phyloP scores from a whole-genome alignment of 2,888 invertebrate species.

The Elysia crispata region DNA sequence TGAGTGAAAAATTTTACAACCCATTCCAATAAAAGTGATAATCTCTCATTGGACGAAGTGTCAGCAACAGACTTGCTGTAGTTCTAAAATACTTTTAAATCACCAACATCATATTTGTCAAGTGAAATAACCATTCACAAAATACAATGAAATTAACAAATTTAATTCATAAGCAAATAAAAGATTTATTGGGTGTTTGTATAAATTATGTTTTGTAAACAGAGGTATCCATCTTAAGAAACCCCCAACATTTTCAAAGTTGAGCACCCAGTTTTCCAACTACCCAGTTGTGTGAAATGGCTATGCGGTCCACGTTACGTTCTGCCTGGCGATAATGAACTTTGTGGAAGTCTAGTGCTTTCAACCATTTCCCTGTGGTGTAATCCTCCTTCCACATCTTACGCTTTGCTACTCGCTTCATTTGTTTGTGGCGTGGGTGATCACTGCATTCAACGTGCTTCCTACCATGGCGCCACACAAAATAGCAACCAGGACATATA shows the following conservation, averaged over 20 bases:
- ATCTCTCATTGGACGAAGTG: too few relatives aligned
- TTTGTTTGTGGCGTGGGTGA: constrained; percentile 74
- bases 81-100: too few relatives aligned
- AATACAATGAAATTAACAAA: too few relatives aligned
- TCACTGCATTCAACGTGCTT: constrained; percentile 73
- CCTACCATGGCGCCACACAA: constrained; percentile 68
- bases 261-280: constrained; percentile 63
- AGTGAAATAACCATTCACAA: too few relatives aligned
- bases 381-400: constrained; percentile 65
- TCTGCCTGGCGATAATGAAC: constrained; percentile 53
- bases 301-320: constrained; percentile 55
- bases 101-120: too few relatives aligned
- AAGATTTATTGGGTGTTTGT: too few relatives aligned
- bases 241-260: background rate
- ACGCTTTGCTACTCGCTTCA: constrained; percentile 61
- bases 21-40: too few relatives aligned
- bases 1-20: too few relatives aligned
- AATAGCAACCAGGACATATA: constrained; percentile 65
- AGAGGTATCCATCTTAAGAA: background rate
- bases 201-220: too few relatives aligned
- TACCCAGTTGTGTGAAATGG: constrained; percentile 61
- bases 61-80: too few relatives aligned
- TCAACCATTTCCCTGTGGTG: constrained; percentile 56
- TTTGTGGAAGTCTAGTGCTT: constrained; percentile 58
- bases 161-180: too few relatives aligned